Conservation (phyloP, 2,797 vertebrate species). For the Enteromius radiatus region DNA sequence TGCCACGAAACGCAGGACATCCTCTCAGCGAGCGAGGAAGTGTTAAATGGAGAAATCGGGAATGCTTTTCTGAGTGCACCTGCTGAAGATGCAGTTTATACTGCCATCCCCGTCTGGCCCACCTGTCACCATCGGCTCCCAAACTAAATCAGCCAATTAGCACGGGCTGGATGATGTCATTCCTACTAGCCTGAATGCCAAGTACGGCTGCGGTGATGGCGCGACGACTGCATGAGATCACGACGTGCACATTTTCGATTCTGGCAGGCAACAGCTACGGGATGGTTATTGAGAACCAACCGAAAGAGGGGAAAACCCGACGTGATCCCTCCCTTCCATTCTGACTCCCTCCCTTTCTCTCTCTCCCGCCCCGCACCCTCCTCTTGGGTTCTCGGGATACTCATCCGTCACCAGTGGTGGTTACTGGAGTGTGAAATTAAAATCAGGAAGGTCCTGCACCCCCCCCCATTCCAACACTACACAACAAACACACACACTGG, state of each 20-base stretch:
- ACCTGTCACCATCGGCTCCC: conserved; percentile 55
- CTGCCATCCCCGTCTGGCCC: conserved; percentile 47
- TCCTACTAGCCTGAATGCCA: conserved; percentile 61
- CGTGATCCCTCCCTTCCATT: conserved; percentile 56
- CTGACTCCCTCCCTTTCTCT: conserved; percentile 50
- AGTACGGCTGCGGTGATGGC: conserved; percentile 48
- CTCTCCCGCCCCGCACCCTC: conserved; percentile 52
- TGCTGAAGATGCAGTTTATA: conserved; percentile 48
- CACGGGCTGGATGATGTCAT: conserved; percentile 69
- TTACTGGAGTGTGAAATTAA: conserved; percentile 89
- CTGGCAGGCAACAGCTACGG: conserved; percentile 55
- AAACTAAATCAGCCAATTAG: conserved; percentile 62
- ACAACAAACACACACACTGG: conserved; percentile 38
- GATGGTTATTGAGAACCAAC: conserved; percentile 74
- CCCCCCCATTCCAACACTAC: conserved; percentile 31
- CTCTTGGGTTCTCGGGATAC: conserved; percentile 71
- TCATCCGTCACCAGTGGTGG: conserved; percentile 84
- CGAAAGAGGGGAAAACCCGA: conserved; percentile 55
- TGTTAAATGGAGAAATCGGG: neutral
- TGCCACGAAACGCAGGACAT: conserved; percentile 76
- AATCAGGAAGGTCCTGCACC: conserved; percentile 70
- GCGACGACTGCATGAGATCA: conserved; percentile 44
- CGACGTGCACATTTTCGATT: conserved; percentile 45
- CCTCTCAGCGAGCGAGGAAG: conserved; percentile 34
- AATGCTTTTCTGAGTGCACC: conserved; percentile 37